These are phyloP conservation scores for Ispidina picta DNA, from an alignment of 2,797 vertebrate species.

Conservation along the genomic window DNA sequence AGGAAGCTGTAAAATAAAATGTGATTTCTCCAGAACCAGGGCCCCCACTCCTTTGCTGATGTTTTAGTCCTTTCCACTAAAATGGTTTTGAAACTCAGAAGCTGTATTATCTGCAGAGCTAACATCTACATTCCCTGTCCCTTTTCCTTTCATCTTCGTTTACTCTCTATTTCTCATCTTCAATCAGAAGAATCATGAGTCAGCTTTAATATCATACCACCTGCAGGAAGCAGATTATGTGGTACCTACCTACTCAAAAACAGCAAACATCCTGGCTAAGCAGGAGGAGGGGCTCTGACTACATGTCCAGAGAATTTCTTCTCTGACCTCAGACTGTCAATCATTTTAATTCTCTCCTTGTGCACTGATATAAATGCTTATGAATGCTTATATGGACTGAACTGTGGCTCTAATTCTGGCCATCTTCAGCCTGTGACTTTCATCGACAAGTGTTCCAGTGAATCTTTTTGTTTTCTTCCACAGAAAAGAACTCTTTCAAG, in stretches of 20 bases:
- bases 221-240: conserved; percentile 51
- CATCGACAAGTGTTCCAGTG: neutral
- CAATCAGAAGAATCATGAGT: conserved; percentile 34
- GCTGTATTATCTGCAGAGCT: conserved; percentile 42
- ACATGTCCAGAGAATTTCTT: neutral
- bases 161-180: conserved; percentile 52
- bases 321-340: neutral
- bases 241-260: neutral
- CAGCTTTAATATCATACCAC: conserved; percentile 19
- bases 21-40: neutral
- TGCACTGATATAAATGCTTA: neutral
- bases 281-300: conserved; percentile 20
- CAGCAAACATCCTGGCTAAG: neutral
- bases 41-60: neutral
- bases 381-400: neutral
- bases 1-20: conserved; percentile 11
- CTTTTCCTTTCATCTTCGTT: conserved; percentile 54
- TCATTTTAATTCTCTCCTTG: neutral
- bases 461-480: neutral
- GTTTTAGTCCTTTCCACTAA: neutral
- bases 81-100: conserved; percentile 20
- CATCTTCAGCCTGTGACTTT: neutral
- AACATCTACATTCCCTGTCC: conserved; percentile 30
- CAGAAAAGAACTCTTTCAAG: neutral
- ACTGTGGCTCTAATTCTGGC: neutral